Evolutionary conservation across 35 echinoderm and acorn worm genomes (phyloP).

Genomic region (Chiridota heheva): DNA sequence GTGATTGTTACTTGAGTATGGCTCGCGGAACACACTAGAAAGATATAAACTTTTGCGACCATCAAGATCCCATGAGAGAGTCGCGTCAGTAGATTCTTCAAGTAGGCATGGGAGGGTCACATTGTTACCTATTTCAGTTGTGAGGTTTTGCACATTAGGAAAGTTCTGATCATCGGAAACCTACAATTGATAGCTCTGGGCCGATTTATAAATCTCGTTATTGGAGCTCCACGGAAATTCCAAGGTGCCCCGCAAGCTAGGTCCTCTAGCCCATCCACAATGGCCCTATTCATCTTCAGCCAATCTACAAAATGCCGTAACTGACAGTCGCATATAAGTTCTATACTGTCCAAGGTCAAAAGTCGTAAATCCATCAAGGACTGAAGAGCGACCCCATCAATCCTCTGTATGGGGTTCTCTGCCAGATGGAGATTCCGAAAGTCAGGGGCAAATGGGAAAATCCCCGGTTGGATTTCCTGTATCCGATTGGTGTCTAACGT

Average conservation of each 20-base stretch:
- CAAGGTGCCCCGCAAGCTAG: slow-evolving; percentile 47
- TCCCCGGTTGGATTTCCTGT: slow-evolving; percentile 14
- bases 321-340: slow-evolving; percentile 77
- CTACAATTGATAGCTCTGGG: slow-evolving; percentile 48
- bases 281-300: slow-evolving; percentile 41
- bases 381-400: slow-evolving; percentile 41
- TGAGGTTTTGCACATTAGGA: slow-evolving; percentile 39
- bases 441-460: slow-evolving; percentile 37
- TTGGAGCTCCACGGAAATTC: background rate
- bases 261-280: slow-evolving; percentile 57
- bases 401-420: slow-evolving; percentile 60
- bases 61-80: slow-evolving; percentile 34
- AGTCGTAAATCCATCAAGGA: slow-evolving; percentile 22
- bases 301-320: slow-evolving; percentile 64
- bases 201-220: slow-evolving; percentile 2
- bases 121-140: slow-evolving; percentile 31
- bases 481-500: slow-evolving; percentile 62
- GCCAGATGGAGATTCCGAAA: slow-evolving; percentile 52
- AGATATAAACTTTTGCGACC: background rate
- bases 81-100: slow-evolving; percentile 35
- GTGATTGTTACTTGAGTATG: slow-evolving; percentile 12
- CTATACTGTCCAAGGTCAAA: slow-evolving; percentile 60
- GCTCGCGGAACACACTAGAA: background rate
- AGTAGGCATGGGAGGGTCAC: slow-evolving; percentile 53
- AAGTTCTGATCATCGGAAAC: slow-evolving; percentile 56